Base-by-base conservation (phyloP, 2,797 vertebrate species). In the Halcyon smyrnensis region DNA sequence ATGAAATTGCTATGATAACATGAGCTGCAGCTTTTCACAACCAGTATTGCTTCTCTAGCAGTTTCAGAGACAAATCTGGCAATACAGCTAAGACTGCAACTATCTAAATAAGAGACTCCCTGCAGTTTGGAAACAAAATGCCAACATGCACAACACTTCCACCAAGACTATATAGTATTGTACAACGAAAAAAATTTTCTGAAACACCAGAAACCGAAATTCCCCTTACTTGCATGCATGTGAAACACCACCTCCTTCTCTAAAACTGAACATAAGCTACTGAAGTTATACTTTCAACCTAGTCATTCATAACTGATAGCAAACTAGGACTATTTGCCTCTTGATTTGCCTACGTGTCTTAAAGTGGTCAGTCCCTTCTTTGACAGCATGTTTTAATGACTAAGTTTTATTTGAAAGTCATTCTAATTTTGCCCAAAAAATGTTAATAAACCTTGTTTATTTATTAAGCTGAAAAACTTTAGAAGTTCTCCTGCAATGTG, bases 401-500 rank as follows among this genome's bases (percentile, higher is more conserved):
- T 46, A 46, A 70, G 16, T 56, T 69, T 53, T 71, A 89, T n/a
- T 87, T 60, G 28, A 79, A 97, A 97, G 65, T 43, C 46, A 89
- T 68, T 50, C 41, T 77, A 73, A 88, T 94, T 95, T 93, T 91
- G 59, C 83, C 48, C 27, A 21, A 89, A 80, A 56, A 20, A 41
- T 59, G 30, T 10, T 18, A 68, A 70, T 65, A 93, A 96, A 94
- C 57, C 77, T 12, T 91, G 89, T 92, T 57, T 89, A 93, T 89
- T 95, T 94, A 97, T 91, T 88, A 59, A 69, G 43, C 48, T 92
- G 92, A 84, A 94, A 97, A 91, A 62, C 87, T 93, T 95, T 75
- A 88, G 76, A 94, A 87, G 39, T 51, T 96, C 41, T 62, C 73
- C 91, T 87, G 74, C 46, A 82, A 78, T 5, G n/a, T 27, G 41